A percentile compares a stretch with the other conserved stretches of the same genome.
These are phyloP conservation scores for Drosophila novamexicana DNA, from an alignment of 1,140 invertebrate species.

Conservation along the genomic window DNA sequence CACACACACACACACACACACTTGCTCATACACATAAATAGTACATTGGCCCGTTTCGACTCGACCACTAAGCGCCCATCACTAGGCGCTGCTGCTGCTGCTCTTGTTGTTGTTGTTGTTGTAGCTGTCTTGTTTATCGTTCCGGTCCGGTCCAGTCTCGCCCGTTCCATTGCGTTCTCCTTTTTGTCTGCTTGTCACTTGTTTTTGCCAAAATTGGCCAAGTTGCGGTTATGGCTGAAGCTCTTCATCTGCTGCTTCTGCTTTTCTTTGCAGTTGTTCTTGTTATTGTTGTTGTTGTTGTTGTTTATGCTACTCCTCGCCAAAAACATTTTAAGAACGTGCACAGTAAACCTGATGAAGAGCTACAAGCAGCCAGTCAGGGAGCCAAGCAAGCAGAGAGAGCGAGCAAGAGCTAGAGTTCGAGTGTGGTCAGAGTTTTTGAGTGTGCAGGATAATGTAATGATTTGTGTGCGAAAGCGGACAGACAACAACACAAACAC, in stretches of 20 bases:
- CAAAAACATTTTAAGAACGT: slow-evolving; percentile 72
- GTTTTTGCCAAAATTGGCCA: slow-evolving; percentile 76
- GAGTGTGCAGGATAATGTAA: slow-evolving; percentile 58
- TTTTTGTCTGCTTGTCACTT: slow-evolving; percentile 73
- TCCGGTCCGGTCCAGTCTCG: slow-evolving; percentile 39
- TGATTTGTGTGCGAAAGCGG: slow-evolving; percentile 50
- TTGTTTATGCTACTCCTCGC: slow-evolving; percentile 31
- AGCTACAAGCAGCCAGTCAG: slow-evolving; percentile 9
- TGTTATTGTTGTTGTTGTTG: slow-evolving; percentile 16
- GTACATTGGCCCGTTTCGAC: slow-evolving; percentile 60
- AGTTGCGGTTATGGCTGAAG: slow-evolving; percentile 56
- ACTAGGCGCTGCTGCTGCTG: slow-evolving; percentile 7
- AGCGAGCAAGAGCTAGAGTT: slow-evolving; percentile 12
- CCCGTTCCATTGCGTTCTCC: slow-evolving; percentile 45
- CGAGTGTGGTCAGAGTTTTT: slow-evolving; percentile 32
- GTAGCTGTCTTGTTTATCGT: slow-evolving; percentile 66
- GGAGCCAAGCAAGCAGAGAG: not conserved
- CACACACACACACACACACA: slow-evolving; percentile 5
- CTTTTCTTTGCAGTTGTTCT: not conserved
- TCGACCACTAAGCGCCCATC: slow-evolving; percentile 42
- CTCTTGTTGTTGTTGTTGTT: slow-evolving; percentile 19
- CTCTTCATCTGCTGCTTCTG: slow-evolving; percentile 8
- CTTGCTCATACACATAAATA: slow-evolving; percentile 41
- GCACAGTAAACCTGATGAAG: slow-evolving; percentile 70
- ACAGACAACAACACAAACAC: slow-evolving; percentile 8